phyloP scores from a whole-genome alignment of 2,113 vertebrate species.

The Tamias sibiricus region DNA sequence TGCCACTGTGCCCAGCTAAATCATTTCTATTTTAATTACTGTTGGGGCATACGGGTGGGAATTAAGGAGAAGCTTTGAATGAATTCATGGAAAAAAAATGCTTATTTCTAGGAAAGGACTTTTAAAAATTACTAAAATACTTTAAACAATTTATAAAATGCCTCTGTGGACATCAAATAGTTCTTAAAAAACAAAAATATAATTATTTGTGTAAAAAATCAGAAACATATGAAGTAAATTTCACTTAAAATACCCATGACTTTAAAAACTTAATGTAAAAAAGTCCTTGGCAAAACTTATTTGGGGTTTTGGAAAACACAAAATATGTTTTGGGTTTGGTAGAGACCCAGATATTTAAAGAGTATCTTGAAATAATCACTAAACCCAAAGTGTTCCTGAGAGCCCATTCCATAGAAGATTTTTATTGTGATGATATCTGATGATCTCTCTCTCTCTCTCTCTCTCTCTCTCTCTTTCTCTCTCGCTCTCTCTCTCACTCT shows the following conservation, averaged over 20 bases:
- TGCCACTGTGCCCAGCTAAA: too few relatives aligned
- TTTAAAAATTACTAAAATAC: conserved; percentile 43
- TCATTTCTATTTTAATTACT: conserved; percentile 43
- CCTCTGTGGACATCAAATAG: not conserved
- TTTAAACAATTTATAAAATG: conserved; percentile 46
- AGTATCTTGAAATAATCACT: conserved; percentile 64
- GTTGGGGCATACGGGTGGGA: not conserved
- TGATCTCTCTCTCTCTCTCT: conserved; percentile 51
- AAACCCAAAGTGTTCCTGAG: conserved; percentile 29
- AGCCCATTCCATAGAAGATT: conserved; percentile 11
- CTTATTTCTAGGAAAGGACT: conserved; percentile 46
- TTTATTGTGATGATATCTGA: conserved; percentile 41
- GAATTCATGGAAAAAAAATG: conserved; percentile 1
- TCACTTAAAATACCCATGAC: conserved; percentile 55
- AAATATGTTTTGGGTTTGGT: conserved; percentile 57
- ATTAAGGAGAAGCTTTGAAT: conserved; percentile 6
- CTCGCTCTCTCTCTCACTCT: too few relatives aligned
- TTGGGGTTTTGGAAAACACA: conserved; percentile 56
- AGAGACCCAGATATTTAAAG: conserved; percentile 61
- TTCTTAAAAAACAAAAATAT: conserved; percentile 62
- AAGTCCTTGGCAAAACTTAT: conserved; percentile 54
- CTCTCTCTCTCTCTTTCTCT: too few relatives aligned
- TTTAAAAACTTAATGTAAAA: conserved; percentile 65
- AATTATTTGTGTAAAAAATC: conserved; percentile 48
- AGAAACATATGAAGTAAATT: conserved; percentile 60